Evolutionary conservation across 2,888 invertebrate genomes (phyloP).

Genomic region (Masnerella sp.): DNA sequence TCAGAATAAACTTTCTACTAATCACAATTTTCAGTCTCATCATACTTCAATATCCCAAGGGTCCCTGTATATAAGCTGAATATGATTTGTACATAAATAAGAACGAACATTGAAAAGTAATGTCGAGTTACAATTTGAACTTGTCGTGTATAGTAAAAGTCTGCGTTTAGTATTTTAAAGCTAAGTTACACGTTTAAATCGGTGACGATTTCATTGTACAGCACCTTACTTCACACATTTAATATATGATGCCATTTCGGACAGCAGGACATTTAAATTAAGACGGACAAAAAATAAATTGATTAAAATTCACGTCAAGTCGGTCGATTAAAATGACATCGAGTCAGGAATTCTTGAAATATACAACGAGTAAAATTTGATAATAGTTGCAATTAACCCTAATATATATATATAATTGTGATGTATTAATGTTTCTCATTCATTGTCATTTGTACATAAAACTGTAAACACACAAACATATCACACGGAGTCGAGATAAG

Average conservation of each 20-base stretch:
- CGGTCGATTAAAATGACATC: neutral
- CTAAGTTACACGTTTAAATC: too few species aligned
- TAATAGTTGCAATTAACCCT: too few species aligned
- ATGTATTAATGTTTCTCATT: slow-evolving; percentile 5
- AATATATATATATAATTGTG: neutral
- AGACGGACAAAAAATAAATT: neutral
- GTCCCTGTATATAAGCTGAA: neutral
- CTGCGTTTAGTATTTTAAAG: too few species aligned
- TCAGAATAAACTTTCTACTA: too few species aligned
- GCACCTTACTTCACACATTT: too few species aligned
- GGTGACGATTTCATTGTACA: too few species aligned
- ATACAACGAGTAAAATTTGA: neutral
- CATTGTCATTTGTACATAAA: slow-evolving; percentile 32
- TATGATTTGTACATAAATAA: neutral
- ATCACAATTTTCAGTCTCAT: slow-evolving; percentile 30
- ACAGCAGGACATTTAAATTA: too few species aligned
- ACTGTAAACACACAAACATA: slow-evolving; percentile 47
- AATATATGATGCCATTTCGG: too few species aligned
- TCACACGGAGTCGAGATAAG: slow-evolving; percentile 43
- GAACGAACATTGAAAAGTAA: too few species aligned
- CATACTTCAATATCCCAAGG: neutral
- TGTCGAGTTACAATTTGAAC: too few species aligned
- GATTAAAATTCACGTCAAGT: slow-evolving; percentile 3
- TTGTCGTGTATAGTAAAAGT: too few species aligned
- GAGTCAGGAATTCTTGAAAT: slow-evolving; percentile 5